These are phyloP conservation scores for Entelurus aequoreus DNA, from an alignment of 2,113 vertebrate species.

Conservation along the genomic window DNA sequence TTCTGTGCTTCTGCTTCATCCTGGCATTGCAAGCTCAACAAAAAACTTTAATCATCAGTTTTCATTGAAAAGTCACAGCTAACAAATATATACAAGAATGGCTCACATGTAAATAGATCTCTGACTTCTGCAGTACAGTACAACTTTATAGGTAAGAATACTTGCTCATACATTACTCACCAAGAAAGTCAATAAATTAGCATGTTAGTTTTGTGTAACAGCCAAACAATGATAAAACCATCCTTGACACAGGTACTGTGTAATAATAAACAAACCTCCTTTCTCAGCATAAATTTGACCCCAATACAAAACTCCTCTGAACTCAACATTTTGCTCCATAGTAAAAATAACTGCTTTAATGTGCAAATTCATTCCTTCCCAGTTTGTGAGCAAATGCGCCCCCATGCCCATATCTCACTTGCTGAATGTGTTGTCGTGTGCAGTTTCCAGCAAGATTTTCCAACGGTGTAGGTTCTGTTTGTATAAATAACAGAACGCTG, in stretches of 20 bases:
- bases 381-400: background rate
- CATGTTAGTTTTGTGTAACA: background rate
- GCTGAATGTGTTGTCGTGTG: background rate
- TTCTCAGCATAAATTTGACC: background rate
- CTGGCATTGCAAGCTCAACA: background rate
- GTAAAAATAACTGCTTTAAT: slow-evolving; percentile 2
- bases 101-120: background rate
- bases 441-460: background rate
- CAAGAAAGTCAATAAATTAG: background rate
- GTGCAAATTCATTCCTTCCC: slow-evolving; percentile 6
- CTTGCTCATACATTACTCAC: background rate
- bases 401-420: background rate
- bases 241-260: background rate
- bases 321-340: background rate
- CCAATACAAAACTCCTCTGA: background rate
- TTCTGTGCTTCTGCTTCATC: background rate
- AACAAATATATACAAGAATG: background rate
- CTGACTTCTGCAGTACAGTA: background rate
- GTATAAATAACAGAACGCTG: background rate
- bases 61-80: background rate
- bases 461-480: background rate
- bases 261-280: slow-evolving; percentile 1
- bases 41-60: background rate
- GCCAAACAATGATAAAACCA: background rate
- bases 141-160: too few species aligned